phyloP scores from a whole-genome alignment of 2,888 invertebrate genomes.

The Frankliniella fusca region DNA sequence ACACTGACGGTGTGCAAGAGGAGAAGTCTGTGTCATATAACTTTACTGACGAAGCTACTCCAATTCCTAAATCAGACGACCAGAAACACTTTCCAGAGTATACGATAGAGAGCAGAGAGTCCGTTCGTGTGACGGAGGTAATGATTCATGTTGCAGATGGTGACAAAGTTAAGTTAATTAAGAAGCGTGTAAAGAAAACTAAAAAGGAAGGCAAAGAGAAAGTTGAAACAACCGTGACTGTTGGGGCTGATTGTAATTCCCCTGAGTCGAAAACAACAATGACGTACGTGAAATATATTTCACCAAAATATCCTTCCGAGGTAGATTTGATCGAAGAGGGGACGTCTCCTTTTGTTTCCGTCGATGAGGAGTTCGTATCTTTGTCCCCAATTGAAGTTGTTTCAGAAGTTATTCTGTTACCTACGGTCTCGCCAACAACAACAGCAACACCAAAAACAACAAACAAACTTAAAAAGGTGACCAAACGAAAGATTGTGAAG shows the following conservation, averaged over 20 bases:
- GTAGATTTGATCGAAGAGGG: conserved; percentile 6
- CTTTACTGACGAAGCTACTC: no score
- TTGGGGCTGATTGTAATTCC: no score
- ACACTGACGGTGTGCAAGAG: no score
- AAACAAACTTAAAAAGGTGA: neutral
- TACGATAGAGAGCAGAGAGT: neutral
- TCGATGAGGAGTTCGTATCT: conserved; percentile 31
- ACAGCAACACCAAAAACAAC: conserved; percentile 38
- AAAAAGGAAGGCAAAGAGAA: conserved; percentile 40
- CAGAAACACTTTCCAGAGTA: no score
- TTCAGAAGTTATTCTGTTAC: no score
- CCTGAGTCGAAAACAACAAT: no score
- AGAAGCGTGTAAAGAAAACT: conserved; percentile 42
- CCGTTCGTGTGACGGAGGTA: conserved; percentile 44
- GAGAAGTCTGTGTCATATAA: no score
- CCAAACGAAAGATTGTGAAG: no score
- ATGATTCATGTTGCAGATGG: conserved; percentile 48
- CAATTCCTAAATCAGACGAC: no score
- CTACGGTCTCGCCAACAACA: conserved; percentile 37
- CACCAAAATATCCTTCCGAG: conserved; percentile 41
- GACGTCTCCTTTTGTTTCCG: neutral
- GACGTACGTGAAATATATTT: no score
- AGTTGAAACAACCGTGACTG: conserved; percentile 18
- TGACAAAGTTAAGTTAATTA: conserved; percentile 35
- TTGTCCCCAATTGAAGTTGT: conserved; percentile 25